Percentiles rank a stretch among this genome's conserved stretches.
Evolutionary conservation across 2,113 vertebrate genomes (phyloP).

Genomic region (Tetraodon nigroviridis): DNA sequence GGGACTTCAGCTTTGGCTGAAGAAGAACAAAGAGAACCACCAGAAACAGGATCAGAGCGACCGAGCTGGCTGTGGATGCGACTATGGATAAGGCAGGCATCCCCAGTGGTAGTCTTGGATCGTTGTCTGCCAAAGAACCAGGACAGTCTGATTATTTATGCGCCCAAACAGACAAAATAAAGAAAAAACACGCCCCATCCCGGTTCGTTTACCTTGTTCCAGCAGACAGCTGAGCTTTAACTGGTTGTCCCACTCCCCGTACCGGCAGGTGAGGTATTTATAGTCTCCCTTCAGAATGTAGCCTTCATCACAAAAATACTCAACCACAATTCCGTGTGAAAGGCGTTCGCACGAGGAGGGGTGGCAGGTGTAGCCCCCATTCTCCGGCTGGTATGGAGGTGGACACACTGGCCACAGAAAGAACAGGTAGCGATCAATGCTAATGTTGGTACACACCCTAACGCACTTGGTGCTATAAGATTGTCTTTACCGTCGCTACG

Average conservation of each 20-base stretch:
- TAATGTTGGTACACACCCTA: too few species aligned
- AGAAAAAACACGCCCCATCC: slow-evolving; percentile 1
- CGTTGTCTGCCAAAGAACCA: slow-evolving; percentile 72
- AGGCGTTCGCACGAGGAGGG: slow-evolving; percentile 86
- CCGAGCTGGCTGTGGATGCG: slow-evolving; percentile 92
- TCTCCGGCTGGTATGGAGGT: slow-evolving; percentile 87
- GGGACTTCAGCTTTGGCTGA: slow-evolving; percentile 95
- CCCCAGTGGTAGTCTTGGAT: slow-evolving; percentile 77
- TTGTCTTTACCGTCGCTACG: slow-evolving; percentile 65
- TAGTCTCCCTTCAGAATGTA: slow-evolving; percentile 95
- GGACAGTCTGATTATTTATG: not conserved
- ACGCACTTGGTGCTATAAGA: not conserved
- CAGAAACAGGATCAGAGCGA: slow-evolving; percentile 90
- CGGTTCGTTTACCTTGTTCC: slow-evolving; percentile 77
- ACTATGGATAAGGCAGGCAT: slow-evolving; percentile 92
- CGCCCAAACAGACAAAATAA: not conserved
- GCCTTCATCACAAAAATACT: slow-evolving; percentile 93
- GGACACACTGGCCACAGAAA: slow-evolving; percentile 78
- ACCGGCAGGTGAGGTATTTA: slow-evolving; percentile 93
- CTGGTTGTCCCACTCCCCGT: slow-evolving; percentile 90
- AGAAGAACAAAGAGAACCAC: slow-evolving; percentile 94
- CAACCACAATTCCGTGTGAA: slow-evolving; percentile 88
- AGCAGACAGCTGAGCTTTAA: slow-evolving; percentile 92
- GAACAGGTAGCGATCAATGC: not conserved
- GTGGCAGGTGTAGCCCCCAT: slow-evolving; percentile 93